These are phyloP conservation scores for Xenus cinereus DNA, from an alignment of 2,113 vertebrate genomes.

Conservation along the genomic window DNA sequence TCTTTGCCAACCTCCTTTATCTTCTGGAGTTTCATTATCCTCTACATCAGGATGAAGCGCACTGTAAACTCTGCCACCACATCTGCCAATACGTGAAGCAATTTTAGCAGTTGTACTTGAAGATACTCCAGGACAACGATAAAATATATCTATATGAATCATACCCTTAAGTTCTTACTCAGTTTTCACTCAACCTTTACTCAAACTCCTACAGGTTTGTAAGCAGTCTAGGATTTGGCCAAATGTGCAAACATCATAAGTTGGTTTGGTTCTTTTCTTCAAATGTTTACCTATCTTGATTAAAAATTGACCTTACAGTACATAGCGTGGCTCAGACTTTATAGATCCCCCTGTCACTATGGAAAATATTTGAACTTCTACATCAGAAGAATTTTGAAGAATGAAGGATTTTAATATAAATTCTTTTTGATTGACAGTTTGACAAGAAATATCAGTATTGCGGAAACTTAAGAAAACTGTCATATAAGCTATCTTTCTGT, in stretches of 20 bases:
- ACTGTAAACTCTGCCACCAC: background rate
- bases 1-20: background rate
- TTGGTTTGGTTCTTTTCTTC: background rate
- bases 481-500: constrained; percentile 37
- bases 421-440: constrained; percentile 45
- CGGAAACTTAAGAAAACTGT: constrained; percentile 42
- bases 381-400: background rate
- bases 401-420: constrained; percentile 49
- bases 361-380: constrained; percentile 38
- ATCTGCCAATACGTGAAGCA: background rate
- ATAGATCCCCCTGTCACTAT: background rate
- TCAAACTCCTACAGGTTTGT: background rate
- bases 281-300: constrained; percentile 43
- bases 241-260: background rate
- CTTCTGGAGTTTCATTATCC: background rate
- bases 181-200: background rate
- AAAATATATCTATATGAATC: background rate
- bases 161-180: background rate
- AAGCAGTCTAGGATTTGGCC: background rate
- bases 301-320: constrained; percentile 30
- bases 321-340: background rate
- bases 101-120: background rate
- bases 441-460: constrained; percentile 46
- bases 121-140: background rate
- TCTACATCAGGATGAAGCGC: background rate